These are phyloP conservation scores for Rhodeus uyekii DNA, from an alignment of 2,797 vertebrate species.

Conservation along the genomic window DNA sequence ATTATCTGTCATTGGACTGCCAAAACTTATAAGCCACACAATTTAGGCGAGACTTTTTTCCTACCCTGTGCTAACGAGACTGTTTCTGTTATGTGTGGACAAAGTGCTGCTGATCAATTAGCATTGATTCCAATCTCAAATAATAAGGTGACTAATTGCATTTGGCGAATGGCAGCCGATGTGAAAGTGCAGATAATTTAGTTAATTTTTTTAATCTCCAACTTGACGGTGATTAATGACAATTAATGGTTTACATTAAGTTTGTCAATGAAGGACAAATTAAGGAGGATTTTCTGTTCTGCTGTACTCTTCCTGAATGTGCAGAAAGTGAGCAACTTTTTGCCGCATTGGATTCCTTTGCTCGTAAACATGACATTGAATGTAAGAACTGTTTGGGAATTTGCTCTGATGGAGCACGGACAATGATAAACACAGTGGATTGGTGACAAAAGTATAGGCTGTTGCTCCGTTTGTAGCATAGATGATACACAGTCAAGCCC, in stretches of 20 bases:
- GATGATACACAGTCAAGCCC: not conserved
- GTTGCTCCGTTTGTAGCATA: not conserved
- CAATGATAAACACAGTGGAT: not conserved
- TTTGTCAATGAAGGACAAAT: not conserved
- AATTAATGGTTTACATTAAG: not conserved
- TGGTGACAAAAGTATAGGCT: not conserved
- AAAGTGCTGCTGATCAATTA: not conserved
- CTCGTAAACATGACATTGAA: not conserved
- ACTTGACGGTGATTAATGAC: too few relatives aligned
- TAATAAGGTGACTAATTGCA: not conserved
- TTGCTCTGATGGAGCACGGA: not conserved
- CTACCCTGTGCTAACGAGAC: not conserved
- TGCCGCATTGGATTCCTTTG: not conserved
- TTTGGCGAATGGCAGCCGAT: slow-evolving; percentile 2
- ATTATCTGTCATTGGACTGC: not conserved
- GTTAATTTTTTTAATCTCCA: not conserved
- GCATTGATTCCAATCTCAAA: slow-evolving; percentile 6
- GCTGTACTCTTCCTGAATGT: not conserved
- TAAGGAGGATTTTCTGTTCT: not conserved
- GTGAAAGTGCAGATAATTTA: not conserved
- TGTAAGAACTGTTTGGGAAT: not conserved
- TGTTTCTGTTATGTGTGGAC: not conserved
- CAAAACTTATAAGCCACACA: not conserved
- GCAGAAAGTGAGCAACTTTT: not conserved
- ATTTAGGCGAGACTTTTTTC: slow-evolving; percentile 4